Evolutionary conservation across 2,888 invertebrate genomes (phyloP).

Genomic region (Hetaerina titia): DNA sequence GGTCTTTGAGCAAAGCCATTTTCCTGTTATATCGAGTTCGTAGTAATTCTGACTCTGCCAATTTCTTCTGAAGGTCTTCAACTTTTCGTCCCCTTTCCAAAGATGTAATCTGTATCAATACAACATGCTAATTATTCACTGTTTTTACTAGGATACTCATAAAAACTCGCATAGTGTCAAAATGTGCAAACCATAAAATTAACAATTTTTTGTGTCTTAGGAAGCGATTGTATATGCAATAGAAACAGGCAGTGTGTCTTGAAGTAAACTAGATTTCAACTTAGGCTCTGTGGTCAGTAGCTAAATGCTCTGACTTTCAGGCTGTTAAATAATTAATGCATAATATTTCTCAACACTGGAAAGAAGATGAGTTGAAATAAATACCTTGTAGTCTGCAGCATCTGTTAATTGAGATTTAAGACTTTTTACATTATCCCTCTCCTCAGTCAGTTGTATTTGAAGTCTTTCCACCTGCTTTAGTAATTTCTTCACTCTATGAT

Average conservation of each 20-base stretch:
- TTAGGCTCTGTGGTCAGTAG: too few species aligned
- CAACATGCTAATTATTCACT: neutral
- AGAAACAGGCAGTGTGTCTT: too few species aligned
- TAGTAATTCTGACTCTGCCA: conserved; percentile 89
- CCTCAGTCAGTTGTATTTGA: conserved; percentile 88
- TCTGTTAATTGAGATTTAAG: conserved; percentile 91
- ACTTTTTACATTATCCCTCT: conserved; percentile 89
- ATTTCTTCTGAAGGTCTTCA: conserved; percentile 89
- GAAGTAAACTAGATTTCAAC: too few species aligned
- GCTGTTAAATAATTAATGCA: too few species aligned
- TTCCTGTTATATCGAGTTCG: conserved; percentile 87
- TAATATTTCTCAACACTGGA: too few species aligned
- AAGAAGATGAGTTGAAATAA: neutral
- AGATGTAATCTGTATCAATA: conserved; percentile 84
- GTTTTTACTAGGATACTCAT: neutral
- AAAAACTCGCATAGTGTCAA: neutral
- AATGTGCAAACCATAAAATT: too few species aligned
- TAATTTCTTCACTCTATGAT: conserved; percentile 87
- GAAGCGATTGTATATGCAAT: too few species aligned
- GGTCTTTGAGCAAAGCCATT: conserved; percentile 85
- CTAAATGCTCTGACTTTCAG: too few species aligned
- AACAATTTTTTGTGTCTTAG: too few species aligned
- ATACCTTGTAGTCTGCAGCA: conserved; percentile 91
- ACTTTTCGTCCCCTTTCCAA: conserved; percentile 90
- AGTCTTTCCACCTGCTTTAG: conserved; percentile 91